phyloP scores from a whole-genome alignment of 2,113 vertebrate species.

The Microtus ochrogaster region DNA sequence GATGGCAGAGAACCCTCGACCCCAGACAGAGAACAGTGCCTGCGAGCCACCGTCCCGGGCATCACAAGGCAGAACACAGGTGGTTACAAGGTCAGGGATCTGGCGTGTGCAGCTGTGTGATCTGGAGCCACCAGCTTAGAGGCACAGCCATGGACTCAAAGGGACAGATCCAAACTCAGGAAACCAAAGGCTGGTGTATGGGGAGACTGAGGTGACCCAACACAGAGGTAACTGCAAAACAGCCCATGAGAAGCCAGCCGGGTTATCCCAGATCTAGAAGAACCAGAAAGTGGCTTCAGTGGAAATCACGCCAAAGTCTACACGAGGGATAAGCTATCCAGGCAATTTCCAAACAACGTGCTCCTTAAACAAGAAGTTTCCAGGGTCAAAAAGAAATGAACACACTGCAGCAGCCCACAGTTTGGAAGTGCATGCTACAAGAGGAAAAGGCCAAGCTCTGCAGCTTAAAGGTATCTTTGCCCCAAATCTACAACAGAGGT shows the following conservation, averaged over 20 bases:
- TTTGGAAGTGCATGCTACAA: not conserved
- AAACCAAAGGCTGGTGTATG: accelerated
- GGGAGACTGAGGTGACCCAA: accelerated
- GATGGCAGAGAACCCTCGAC: not conserved
- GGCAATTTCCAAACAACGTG: not conserved
- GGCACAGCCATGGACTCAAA: not conserved
- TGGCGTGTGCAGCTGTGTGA: no score
- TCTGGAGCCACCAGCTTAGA: not conserved
- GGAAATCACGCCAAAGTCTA: not conserved
- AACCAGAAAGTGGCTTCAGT: not conserved
- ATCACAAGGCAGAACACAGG: not conserved
- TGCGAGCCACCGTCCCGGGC: no score
- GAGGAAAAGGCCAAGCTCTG: not conserved
- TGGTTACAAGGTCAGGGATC: not conserved
- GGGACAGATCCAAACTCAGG: not conserved
- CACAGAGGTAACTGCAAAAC: no score
- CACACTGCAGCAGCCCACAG: no score
- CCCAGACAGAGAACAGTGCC: no score
- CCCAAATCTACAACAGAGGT: not conserved
- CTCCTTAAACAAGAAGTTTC: not conserved
- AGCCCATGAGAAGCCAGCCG: not conserved
- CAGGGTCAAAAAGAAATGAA: not conserved
- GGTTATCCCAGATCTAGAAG: not conserved
- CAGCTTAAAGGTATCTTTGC: not conserved
- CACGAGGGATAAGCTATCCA: not conserved